phyloP scores from a whole-genome alignment of 2,113 vertebrate species.

The Collichthys lucidus region DNA sequence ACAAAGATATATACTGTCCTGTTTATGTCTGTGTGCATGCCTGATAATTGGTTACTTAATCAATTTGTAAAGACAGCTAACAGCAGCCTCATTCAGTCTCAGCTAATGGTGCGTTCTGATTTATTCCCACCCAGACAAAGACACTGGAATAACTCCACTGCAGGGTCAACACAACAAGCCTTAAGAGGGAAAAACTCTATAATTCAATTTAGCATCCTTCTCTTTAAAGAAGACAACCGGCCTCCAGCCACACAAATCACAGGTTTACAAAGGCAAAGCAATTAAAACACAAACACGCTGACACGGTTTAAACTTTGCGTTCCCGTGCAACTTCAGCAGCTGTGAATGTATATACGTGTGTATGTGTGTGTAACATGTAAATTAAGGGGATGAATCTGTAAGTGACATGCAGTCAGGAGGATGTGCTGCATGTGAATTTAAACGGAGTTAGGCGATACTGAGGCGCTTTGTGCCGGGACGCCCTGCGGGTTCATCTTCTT shows the following conservation, averaged over 20 bases:
- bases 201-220: constrained; percentile 28
- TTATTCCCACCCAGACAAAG: no score
- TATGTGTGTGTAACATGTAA: neutral
- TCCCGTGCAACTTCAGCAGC: neutral
- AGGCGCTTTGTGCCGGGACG: neutral
- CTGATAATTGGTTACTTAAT: constrained; percentile 1
- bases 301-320: constrained; percentile 13
- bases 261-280: constrained; percentile 30
- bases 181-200: constrained; percentile 21
- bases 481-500: neutral
- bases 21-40: neutral
- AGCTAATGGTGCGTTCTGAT: neutral
- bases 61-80: neutral
- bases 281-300: neutral
- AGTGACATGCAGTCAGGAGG: neutral
- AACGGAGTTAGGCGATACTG: neutral
- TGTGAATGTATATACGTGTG: neutral
- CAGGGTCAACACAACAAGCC: neutral
- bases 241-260: constrained; percentile 36
- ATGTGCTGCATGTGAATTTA: neutral
- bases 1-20: neutral
- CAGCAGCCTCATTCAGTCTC: neutral
- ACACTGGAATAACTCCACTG: neutral
- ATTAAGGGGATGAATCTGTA: neutral
- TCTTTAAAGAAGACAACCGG: constrained; percentile 28